A percentile compares a stretch with the other conserved stretches of the same genome.
Conservation (phyloP, 2,888 invertebrate species). For the Drosophila multiciliata region DNA sequence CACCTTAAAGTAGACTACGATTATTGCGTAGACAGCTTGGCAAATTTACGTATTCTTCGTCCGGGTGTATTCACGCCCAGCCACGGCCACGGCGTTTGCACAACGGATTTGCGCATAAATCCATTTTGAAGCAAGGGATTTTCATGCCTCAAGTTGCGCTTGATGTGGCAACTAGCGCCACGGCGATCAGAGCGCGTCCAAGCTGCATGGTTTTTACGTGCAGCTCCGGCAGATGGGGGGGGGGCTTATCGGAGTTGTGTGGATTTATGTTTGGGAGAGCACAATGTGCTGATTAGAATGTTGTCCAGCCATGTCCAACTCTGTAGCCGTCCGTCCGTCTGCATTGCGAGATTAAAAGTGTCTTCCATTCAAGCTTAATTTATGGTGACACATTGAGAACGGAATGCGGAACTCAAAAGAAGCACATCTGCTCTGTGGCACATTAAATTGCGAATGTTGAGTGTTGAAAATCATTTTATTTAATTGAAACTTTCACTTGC, state of each 20-base stretch:
- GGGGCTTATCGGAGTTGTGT: conserved; percentile 67
- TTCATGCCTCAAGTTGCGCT: conserved; percentile 58
- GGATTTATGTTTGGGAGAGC: conserved; percentile 64
- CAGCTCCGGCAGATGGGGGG: conserved; percentile 26
- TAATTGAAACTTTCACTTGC: conserved; percentile 55
- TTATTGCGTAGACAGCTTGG: conserved; percentile 62
- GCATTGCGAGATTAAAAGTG: conserved; percentile 65
- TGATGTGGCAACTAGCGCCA: conserved; percentile 44
- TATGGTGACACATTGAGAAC: conserved; percentile 49
- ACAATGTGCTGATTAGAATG: conserved; percentile 60
- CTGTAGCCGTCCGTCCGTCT: neutral
- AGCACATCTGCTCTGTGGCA: conserved; percentile 19
- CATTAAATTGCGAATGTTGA: conserved; percentile 33
- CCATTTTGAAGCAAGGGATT: conserved; percentile 66
- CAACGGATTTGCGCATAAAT: conserved; percentile 57
- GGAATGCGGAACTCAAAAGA: conserved; percentile 11
- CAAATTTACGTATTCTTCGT: conserved; percentile 63
- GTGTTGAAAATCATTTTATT: conserved; percentile 55
- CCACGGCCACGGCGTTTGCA: conserved; percentile 37
- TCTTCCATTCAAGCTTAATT: conserved; percentile 65
- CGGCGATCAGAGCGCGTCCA: conserved; percentile 35
- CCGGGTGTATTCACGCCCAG: conserved; percentile 23
- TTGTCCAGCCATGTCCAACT: conserved; percentile 24
- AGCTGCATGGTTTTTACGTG: conserved; percentile 35
- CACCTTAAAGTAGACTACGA: conserved; percentile 39